These are phyloP conservation scores for Tiphia femorata DNA, from an alignment of 2,888 invertebrate genomes.

Conservation along the genomic window DNA sequence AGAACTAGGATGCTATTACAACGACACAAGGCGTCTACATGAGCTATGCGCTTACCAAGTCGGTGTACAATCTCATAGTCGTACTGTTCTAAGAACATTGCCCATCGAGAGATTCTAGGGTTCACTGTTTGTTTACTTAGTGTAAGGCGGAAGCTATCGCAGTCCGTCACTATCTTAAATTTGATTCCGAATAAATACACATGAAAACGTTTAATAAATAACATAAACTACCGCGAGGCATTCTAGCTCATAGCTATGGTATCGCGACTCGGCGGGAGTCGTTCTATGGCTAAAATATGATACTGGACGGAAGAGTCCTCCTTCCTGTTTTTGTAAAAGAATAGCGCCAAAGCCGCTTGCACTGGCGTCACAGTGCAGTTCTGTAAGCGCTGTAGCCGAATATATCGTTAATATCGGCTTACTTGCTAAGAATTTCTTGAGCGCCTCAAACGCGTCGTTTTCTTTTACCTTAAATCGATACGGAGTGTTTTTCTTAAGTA, in stretches of 20 bases:
- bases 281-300: conserved; percentile 43
- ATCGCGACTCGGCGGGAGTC: conserved; percentile 40
- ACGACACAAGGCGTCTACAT: conserved; percentile 43
- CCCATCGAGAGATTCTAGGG: background rate
- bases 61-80: background rate
- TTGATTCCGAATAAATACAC: conserved; percentile 43
- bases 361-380: too few relatives aligned
- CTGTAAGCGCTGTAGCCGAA: conserved; percentile 27
- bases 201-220: conserved; percentile 44
- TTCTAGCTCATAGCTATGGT: conserved; percentile 51
- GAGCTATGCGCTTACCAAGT: conserved; percentile 6
- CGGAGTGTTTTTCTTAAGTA: too few relatives aligned
- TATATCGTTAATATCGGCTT: conserved; percentile 32
- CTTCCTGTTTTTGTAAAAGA: conserved; percentile 29
- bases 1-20: background rate
- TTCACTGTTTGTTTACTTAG: background rate
- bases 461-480: conserved; percentile 25
- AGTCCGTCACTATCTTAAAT: conserved; percentile 50
- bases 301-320: conserved; percentile 27
- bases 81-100: background rate
- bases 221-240: conserved; percentile 48
- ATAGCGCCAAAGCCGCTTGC: conserved; percentile 33
- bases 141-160: background rate
- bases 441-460: conserved; percentile 15
- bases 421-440: conserved; percentile 19